These are phyloP conservation scores for Chamaetylas fuelleborni DNA, from an alignment of 2,113 vertebrate genomes.

Conservation along the genomic window DNA sequence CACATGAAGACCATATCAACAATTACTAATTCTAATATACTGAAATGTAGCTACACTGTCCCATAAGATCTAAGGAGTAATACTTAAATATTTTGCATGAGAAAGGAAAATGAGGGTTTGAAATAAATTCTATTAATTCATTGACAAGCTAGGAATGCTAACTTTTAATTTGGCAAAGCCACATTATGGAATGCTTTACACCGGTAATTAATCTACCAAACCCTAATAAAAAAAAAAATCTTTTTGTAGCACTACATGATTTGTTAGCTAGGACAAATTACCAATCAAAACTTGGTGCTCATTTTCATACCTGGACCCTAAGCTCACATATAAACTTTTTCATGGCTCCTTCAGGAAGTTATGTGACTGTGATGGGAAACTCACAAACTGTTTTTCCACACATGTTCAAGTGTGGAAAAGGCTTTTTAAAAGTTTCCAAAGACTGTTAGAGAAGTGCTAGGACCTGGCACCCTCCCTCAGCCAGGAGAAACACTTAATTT, in stretches of 20 bases:
- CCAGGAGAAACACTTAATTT: slow-evolving; percentile 30
- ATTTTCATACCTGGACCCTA: not conserved
- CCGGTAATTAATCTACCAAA: not conserved
- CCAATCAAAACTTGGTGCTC: not conserved
- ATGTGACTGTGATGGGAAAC: not conserved
- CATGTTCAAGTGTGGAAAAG: not conserved
- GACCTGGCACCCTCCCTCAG: not conserved
- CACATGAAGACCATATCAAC: not conserved
- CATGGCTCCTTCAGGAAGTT: not conserved
- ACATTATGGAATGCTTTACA: not conserved
- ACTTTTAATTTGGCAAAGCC: not conserved
- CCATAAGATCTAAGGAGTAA: not conserved
- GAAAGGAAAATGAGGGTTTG: not conserved
- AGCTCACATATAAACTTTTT: not conserved
- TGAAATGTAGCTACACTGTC: not conserved
- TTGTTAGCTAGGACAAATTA: not conserved
- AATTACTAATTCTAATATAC: not conserved
- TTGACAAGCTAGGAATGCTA: not conserved
- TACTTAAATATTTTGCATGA: not conserved
- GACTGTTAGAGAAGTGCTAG: not conserved
- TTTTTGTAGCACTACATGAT: not conserved
- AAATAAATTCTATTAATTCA: not conserved
- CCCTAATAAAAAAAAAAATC: not conserved
- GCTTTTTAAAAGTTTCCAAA: not conserved
- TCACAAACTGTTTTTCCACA: slow-evolving; percentile 17